These are phyloP conservation scores for Andrena hattorfiana DNA, from an alignment of 2,888 invertebrate genomes.

Conservation along the genomic window DNA sequence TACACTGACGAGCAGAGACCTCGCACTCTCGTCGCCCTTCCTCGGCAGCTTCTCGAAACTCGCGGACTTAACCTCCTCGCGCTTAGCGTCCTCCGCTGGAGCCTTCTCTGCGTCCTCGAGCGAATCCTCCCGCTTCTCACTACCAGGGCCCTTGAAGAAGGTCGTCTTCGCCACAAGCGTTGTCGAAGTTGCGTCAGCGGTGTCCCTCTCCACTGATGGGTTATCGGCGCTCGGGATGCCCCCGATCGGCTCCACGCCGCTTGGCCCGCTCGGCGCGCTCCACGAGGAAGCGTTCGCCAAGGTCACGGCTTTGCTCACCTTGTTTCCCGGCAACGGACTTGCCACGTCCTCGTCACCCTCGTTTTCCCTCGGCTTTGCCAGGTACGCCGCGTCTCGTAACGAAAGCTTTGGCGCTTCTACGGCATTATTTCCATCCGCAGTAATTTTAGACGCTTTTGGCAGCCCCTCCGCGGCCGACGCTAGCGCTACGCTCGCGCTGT, in stretches of 20 bases:
- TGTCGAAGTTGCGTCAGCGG: constrained; percentile 3
- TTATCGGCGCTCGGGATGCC: neutral
- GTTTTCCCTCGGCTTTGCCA: constrained; percentile 60
- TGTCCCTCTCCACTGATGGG: neutral
- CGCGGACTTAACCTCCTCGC: neutral
- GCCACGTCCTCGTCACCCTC: constrained; percentile 47
- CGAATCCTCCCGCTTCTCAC: neutral
- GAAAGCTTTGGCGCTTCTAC: constrained; percentile 74
- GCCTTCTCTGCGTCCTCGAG: neutral
- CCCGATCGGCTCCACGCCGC: neutral
- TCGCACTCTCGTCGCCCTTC: neutral
- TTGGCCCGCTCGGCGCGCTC: neutral
- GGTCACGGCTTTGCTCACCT: constrained; percentile 53
- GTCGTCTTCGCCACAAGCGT: constrained; percentile 36
- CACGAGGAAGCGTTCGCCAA: constrained; percentile 39
- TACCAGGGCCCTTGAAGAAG: constrained; percentile 26
- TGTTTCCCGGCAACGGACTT: constrained; percentile 55
- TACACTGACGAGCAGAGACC: neutral
- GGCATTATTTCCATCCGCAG: constrained; percentile 75
- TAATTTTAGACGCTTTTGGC: constrained; percentile 79
- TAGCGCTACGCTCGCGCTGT: constrained; percentile 52
- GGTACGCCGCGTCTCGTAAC: constrained; percentile 60
- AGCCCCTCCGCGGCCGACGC: constrained; percentile 50
- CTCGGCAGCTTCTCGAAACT: neutral
- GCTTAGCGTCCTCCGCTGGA: neutral